Conservation (phyloP, 2,888 invertebrate genomes). For the Epicampocera succincta region DNA sequence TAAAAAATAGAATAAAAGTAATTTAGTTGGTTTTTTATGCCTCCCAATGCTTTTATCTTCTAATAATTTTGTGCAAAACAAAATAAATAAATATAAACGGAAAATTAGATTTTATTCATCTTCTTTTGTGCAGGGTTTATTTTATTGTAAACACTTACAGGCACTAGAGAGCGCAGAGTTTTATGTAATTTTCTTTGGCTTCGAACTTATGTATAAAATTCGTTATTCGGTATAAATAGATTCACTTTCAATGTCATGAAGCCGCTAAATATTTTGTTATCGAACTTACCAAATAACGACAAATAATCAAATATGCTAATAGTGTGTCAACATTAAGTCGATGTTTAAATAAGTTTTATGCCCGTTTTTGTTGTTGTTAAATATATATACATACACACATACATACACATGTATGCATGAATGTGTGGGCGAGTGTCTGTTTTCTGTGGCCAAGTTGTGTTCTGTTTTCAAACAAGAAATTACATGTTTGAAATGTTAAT, state of each 20-base stretch:
- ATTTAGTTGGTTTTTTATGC: not conserved
- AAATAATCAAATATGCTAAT: slow-evolving; percentile 43
- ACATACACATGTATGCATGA: too few species aligned
- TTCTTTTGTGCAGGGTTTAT: too few species aligned
- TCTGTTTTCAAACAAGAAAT: slow-evolving; percentile 43
- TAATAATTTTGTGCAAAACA: slow-evolving; percentile 9
- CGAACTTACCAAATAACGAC: not conserved
- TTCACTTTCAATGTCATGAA: slow-evolving; percentile 62
- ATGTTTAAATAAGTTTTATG: slow-evolving; percentile 54
- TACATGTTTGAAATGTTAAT: slow-evolving; percentile 48
- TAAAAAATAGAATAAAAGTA: slow-evolving; percentile 21
- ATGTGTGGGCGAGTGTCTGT: not conserved
- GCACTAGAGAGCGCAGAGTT: not conserved
- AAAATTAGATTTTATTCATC: not conserved
- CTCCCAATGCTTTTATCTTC: slow-evolving; percentile 6
- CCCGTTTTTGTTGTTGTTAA: slow-evolving; percentile 12
- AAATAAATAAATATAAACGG: too few species aligned
- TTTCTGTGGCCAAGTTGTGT: not conserved
- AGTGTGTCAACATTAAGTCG: slow-evolving; percentile 41
- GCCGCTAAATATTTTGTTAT: slow-evolving; percentile 42
- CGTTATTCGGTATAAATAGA: slow-evolving; percentile 1
- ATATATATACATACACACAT: too few species aligned
- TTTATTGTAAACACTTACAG: too few species aligned
- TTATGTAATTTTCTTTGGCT: slow-evolving; percentile 7
- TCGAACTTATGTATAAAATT: too few species aligned